phyloP scores from a whole-genome alignment of 2,113 vertebrate genomes.

The Sitta europaea region DNA sequence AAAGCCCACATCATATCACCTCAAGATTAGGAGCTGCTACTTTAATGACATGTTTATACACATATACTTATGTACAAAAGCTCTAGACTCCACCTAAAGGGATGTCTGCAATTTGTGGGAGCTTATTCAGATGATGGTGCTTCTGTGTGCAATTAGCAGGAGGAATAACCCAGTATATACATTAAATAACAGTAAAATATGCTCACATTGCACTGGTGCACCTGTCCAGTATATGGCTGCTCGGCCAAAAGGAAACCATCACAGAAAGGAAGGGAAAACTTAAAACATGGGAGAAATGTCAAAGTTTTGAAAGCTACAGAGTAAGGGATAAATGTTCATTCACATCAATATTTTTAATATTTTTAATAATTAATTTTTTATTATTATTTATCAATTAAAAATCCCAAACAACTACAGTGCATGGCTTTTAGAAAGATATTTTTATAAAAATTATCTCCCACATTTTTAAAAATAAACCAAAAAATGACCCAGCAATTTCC shows the following conservation, averaged over 20 bases:
- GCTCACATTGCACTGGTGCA: too few species aligned
- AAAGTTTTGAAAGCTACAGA: background rate
- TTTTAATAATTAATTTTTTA: too few species aligned
- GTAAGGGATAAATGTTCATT: background rate
- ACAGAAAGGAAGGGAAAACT: background rate
- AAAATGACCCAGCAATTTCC: constrained; percentile 43
- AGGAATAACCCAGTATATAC: background rate
- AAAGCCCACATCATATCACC: background rate
- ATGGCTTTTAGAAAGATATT: background rate
- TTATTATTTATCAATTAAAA: too few species aligned
- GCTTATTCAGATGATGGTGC: background rate
- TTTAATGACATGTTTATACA: background rate
- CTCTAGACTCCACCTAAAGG: background rate
- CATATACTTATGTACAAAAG: background rate
- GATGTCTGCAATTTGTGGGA: background rate
- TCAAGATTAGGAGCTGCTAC: background rate
- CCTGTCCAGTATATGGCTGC: background rate
- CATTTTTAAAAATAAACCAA: constrained; percentile 45
- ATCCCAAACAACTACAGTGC: too few species aligned
- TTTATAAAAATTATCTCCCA: constrained; percentile 27
- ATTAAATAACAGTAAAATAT: background rate
- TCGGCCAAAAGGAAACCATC: background rate
- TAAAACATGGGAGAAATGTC: background rate
- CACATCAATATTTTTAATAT: background rate
- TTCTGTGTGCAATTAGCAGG: background rate